Conservation (phyloP, 2,797 vertebrate genomes). For the Scolopax bukidnonensis region DNA sequence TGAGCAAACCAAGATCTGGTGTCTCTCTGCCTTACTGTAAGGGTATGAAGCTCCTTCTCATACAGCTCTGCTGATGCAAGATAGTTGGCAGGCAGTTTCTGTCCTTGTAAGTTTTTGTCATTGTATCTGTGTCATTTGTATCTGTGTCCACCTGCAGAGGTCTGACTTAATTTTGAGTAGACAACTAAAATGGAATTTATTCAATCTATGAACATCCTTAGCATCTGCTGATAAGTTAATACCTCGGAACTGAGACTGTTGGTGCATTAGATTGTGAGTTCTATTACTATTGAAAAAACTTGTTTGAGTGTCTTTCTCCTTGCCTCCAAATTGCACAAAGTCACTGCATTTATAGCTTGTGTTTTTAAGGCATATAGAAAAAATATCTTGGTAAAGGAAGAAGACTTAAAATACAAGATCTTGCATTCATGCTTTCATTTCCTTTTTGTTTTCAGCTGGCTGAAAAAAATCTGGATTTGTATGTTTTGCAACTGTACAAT, state of each 20-base stretch:
- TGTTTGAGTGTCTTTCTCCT: neutral
- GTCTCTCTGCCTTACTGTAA: neutral
- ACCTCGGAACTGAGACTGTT: neutral
- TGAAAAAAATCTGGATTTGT: neutral
- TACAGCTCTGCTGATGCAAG: neutral
- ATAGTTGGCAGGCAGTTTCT: neutral
- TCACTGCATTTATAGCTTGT: neutral
- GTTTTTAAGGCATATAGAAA: neutral
- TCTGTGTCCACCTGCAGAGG: neutral
- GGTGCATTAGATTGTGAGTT: neutral
- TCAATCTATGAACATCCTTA: rapidly evolving
- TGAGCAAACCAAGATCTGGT: neutral
- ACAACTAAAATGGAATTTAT: neutral
- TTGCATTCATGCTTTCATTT: neutral
- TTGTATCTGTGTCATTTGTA: neutral
- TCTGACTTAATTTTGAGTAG: neutral
- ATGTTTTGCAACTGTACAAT: neutral
- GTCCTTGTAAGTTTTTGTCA: neutral
- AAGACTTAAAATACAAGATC: neutral
- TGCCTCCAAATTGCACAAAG: neutral
- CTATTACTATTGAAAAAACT: neutral
- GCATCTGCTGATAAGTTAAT: neutral
- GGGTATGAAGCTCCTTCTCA: neutral
- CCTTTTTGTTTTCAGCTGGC: neutral
- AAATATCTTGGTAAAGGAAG: neutral